A percentile compares a stretch with the other conserved stretches of the same genome.
Conservation (phyloP, 2,113 vertebrate species). For the Corythornis madagascariensis region DNA sequence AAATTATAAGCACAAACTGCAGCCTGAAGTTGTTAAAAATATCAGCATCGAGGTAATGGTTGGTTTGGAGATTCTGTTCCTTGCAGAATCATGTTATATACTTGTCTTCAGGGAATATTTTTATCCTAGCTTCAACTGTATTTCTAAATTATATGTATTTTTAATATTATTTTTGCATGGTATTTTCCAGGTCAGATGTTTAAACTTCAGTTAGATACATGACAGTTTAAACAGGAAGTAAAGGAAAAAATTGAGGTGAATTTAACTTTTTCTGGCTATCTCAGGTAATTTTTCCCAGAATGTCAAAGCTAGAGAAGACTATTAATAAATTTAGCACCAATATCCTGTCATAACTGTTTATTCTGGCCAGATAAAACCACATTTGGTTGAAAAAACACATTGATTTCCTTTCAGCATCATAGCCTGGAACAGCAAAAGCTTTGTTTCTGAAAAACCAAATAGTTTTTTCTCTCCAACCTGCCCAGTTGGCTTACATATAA, state of each 20-base stretch:
- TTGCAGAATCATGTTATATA: neutral
- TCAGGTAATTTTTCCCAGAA: constrained; percentile 63
- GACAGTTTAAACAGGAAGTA: constrained; percentile 68
- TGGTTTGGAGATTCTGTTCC: neutral
- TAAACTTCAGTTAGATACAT: constrained; percentile 47
- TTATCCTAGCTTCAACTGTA: neutral
- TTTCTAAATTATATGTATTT: neutral
- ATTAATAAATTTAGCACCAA: constrained; percentile 71
- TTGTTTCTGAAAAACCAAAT: constrained; percentile 60
- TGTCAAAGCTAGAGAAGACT: constrained; percentile 22
- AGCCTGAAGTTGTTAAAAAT: neutral
- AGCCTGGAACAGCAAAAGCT: constrained; percentile 56
- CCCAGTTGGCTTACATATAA: constrained; percentile 31
- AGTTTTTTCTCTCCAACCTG: constrained; percentile 36
- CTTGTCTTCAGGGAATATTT: neutral
- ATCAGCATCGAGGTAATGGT: neutral
- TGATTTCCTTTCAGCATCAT: constrained; percentile 60
- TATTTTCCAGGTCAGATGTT: constrained; percentile 55
- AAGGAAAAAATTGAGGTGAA: constrained; percentile 4
- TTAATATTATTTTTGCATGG: neutral
- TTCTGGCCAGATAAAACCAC: constrained; percentile 63
- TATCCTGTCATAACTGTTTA: constrained; percentile 65
- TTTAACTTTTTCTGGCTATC: constrained; percentile 45
- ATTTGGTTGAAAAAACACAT: constrained; percentile 57
- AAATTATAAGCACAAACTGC: neutral